Evolutionary conservation across 2,888 invertebrate species (phyloP), one percentile per base, ranked within the genome.

Genomic region (Watsonalla binaria): DNA sequence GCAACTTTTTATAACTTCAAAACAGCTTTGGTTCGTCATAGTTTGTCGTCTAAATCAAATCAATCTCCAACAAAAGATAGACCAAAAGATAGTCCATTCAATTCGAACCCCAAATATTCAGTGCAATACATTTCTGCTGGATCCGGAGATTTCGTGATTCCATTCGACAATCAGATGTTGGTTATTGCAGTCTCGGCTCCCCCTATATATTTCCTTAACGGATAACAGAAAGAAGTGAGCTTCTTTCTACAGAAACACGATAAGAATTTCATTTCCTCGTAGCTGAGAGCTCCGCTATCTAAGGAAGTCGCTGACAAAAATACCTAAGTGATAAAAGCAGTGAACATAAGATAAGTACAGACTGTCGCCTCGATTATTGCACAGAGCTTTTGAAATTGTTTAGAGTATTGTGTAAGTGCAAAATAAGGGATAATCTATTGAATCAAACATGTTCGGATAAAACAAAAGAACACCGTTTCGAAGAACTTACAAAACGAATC

Each of bases 231-330:
- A 82, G 82, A 82, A 86, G 82, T 80, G 77, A 78, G 83, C 83
- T 84, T 80, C 83, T 83, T 83, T 82, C 84, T 78, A 79, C 80
- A 73, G 74, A 77, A 79, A 82, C 80, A 82, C 86, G 91, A 91
- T 91, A 91, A 91, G 91, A 90, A 90, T 91, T 91, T 90, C 91
- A 91, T 91, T 91, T 91, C 91, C 91, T 86, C 77, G 73, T 74
- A 67, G 74, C 78, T 80, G 79, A 82, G 78, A 80, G 77, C 84
- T 72, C 62, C 81, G 84, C 85, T 87, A 88, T 90, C 86, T 83
- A 72, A 84, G 88, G 87, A 90, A 89, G 86, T 82, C 68, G 74
- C 80, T 82, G 85, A 88, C 86, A 83, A 88, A 89, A 90, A 89
- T 88, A 84, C 83, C 82, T 80, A 82, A 87, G 84, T 86, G 89